phyloP scores from a whole-genome alignment of 2,113 vertebrate species.

The Vireo altiloquus region DNA sequence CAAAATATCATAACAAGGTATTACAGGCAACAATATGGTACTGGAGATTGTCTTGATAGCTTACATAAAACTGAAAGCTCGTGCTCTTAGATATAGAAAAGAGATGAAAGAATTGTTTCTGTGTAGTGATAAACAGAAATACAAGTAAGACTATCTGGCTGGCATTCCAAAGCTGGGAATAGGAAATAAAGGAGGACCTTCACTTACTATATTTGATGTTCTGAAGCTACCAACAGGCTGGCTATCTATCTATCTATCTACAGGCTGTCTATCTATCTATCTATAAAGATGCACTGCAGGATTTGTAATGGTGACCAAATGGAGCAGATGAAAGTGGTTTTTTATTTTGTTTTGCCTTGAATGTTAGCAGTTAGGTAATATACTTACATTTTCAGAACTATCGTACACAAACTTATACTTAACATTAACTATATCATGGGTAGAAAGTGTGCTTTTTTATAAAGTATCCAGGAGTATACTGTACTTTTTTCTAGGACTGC shows the following conservation, averaged over 20 bases:
- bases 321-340: accelerated
- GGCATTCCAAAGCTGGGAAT: background rate
- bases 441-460: background rate
- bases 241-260: background rate
- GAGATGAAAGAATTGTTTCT: background rate
- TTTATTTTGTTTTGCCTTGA: background rate
- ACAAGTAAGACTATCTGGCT: background rate
- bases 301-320: background rate
- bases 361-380: background rate
- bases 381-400: background rate
- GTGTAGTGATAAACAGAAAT: background rate
- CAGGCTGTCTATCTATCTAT: background rate
- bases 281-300: background rate
- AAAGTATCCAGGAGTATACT: background rate
- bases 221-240: background rate
- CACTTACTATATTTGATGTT: background rate
- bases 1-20: background rate
- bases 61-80: background rate
- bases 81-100: background rate
- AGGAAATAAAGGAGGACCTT: background rate
- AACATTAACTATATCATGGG: background rate
- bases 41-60: background rate
- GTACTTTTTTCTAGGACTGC: background rate
- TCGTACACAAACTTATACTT: background rate
- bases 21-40: background rate